Evolutionary conservation across 2,888 invertebrate genomes (phyloP).

Genomic region (Elysia crispata): DNA sequence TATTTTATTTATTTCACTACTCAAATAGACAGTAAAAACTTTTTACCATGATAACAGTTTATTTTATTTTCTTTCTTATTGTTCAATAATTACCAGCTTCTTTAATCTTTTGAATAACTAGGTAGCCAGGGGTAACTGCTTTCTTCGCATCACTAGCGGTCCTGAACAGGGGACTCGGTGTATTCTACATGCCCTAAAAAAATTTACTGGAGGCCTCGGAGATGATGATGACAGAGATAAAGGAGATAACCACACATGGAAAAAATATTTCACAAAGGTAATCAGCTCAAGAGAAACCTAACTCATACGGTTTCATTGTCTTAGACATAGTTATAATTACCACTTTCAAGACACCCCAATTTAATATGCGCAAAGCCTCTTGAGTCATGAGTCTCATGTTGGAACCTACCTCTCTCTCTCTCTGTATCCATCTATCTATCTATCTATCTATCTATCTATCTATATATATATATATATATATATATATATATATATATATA

Average conservation of each 20-base stretch:
- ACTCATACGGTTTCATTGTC: too few species aligned
- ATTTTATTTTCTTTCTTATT: background rate
- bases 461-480: too few species aligned
- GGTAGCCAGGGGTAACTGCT: slow-evolving; percentile 78
- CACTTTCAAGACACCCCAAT: too few species aligned
- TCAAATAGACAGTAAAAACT: background rate
- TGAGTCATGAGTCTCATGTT: too few species aligned
- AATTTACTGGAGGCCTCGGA: slow-evolving; percentile 79
- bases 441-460: too few species aligned
- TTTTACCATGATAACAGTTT: background rate
- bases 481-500: too few species aligned
- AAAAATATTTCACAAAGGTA: slow-evolving; percentile 77
- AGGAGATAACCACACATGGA: slow-evolving; percentile 75
- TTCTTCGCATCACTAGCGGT: slow-evolving; percentile 70
- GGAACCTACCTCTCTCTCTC: too few species aligned
- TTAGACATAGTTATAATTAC: too few species aligned
- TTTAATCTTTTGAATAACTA: slow-evolving; percentile 44
- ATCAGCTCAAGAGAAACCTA: too few species aligned
- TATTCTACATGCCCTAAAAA: slow-evolving; percentile 77
- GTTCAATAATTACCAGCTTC: background rate
- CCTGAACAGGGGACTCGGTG: slow-evolving; percentile 60
- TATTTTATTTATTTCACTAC: background rate
- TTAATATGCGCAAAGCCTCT: too few species aligned
- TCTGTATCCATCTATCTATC: too few species aligned
- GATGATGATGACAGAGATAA: slow-evolving; percentile 78